Conservation (phyloP, 2,888 invertebrate species). For the Hemithea aestivaria region DNA sequence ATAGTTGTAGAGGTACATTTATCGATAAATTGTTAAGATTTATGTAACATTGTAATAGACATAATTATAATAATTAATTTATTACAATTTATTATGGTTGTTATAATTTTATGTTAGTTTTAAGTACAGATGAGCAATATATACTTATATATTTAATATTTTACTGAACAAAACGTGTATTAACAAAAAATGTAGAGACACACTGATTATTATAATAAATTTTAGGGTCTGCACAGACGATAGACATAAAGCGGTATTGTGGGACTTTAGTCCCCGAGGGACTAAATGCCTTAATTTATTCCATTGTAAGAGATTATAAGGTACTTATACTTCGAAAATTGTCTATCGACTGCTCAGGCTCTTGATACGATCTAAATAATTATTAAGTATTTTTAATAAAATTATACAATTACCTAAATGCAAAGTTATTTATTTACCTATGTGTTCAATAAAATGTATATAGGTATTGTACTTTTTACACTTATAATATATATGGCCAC, state of each 20-base stretch:
- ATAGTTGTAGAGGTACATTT: slow-evolving; percentile 13
- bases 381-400: neutral
- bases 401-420: neutral
- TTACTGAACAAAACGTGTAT: slow-evolving; percentile 34
- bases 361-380: neutral
- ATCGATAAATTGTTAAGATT: slow-evolving; percentile 24
- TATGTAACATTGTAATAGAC: slow-evolving; percentile 28
- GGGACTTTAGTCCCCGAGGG: too few species aligned
- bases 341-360: too few species aligned
- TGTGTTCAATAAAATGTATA: neutral
- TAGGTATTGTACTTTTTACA: neutral
- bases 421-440: neutral
- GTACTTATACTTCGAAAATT: too few species aligned
- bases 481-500: too few species aligned
- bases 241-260: too few species aligned
- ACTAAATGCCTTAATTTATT: too few species aligned
- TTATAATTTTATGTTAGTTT: slow-evolving; percentile 41
- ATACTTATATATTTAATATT: slow-evolving; percentile 21
- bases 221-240: too few species aligned
- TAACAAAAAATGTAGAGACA: too few species aligned
- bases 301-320: too few species aligned
- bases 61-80: slow-evolving; percentile 33
- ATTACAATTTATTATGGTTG: slow-evolving; percentile 35
- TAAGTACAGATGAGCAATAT: slow-evolving; percentile 33
- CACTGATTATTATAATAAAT: too few species aligned